Percentiles rank a stretch among this genome's conserved stretches.
Conservation (phyloP, 2,797 vertebrate genomes). For the Hemitrygon akajei region DNA sequence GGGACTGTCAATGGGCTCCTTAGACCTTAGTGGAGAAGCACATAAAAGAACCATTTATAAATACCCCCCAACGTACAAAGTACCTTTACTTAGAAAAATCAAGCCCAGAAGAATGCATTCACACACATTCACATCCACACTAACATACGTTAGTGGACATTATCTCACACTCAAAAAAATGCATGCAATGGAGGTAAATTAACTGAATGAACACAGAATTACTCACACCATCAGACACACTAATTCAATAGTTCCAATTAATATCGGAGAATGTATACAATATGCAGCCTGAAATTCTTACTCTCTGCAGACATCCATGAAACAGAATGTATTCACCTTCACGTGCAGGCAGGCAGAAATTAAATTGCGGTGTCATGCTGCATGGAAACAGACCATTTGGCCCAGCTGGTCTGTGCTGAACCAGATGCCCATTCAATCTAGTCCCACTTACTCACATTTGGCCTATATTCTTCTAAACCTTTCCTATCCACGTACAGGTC, state of each 20-base stretch:
- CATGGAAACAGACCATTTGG: too few relatives aligned
- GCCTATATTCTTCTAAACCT: too few relatives aligned
- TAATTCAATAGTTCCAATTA: neutral
- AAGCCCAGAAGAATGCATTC: too few relatives aligned
- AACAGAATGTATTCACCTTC: neutral
- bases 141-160: too few relatives aligned
- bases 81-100: neutral
- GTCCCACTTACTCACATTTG: too few relatives aligned
- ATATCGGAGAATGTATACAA: too few relatives aligned
- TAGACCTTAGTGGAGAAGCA: constrained; percentile 59
- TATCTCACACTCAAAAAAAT: neutral
- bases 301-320: too few relatives aligned
- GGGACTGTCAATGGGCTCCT: constrained; percentile 73
- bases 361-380: too few relatives aligned
- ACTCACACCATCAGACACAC: neutral
- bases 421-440: too few relatives aligned
- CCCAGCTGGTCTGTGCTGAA: too few relatives aligned
- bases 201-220: neutral
- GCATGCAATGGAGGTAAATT: neutral
- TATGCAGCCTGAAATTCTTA: too few relatives aligned
- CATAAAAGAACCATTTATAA: constrained; percentile 39
- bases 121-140: neutral
- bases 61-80: neutral
- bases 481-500: too few relatives aligned
- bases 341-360: neutral